Conservation (phyloP, 92 coral and sea anemone species). For the Parazoanthus darwini region DNA sequence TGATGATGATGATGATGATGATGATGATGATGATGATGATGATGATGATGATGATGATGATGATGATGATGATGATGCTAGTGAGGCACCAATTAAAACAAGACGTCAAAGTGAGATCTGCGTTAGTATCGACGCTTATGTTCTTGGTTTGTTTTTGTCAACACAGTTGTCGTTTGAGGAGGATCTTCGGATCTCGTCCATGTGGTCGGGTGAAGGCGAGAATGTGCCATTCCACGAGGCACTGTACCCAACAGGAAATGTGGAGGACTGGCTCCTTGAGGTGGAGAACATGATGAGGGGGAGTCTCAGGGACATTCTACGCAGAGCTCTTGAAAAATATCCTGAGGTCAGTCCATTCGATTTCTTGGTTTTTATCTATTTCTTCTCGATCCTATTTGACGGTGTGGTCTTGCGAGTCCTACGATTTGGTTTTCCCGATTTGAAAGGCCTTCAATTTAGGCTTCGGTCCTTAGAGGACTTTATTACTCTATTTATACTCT, state of each 20-base stretch:
- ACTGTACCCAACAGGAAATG: constrained; percentile 95
- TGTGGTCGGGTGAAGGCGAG: constrained; percentile 99
- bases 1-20: too few relatives aligned
- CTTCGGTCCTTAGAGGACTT: too few relatives aligned
- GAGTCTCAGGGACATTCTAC: constrained; percentile 84
- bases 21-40: too few relatives aligned
- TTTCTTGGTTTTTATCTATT: not conserved
- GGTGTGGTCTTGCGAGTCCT: too few relatives aligned
- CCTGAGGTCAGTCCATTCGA: constrained; percentile 55
- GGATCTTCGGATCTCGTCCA: constrained; percentile 92
- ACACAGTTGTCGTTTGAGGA: constrained; percentile 91
- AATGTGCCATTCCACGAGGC: constrained; percentile 86
- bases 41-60: too few relatives aligned
- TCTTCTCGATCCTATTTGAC: not conserved
- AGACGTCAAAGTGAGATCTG: too few relatives aligned
- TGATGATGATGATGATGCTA: too few relatives aligned
- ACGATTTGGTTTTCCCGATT: too few relatives aligned
- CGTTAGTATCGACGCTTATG: not conserved
- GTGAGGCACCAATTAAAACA: too few relatives aligned
- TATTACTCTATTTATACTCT: too few relatives aligned
- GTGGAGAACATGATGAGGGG: constrained; percentile 95
- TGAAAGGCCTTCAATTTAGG: too few relatives aligned
- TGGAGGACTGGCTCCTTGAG: constrained; percentile 98
- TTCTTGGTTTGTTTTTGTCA: not conserved
- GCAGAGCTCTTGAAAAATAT: constrained; percentile 76